Percentiles rank a stretch among this genome's conserved stretches.
Evolutionary conservation across 2,113 vertebrate genomes (phyloP).

Genomic region (Dinomys branickii): DNA sequence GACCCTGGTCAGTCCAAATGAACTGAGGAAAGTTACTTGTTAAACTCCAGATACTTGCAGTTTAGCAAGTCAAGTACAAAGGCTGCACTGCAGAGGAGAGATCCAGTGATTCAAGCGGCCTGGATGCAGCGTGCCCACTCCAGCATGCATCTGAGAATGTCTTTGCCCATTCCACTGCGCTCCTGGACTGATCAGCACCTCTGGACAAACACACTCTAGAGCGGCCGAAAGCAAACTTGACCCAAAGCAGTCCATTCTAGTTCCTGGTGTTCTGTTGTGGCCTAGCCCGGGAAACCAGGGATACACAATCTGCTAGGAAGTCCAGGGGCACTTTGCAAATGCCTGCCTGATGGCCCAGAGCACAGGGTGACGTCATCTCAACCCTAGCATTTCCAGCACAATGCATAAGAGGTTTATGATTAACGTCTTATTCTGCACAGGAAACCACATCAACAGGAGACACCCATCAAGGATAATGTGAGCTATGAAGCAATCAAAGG

Average conservation of each 20-base stretch:
- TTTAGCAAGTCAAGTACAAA: neutral
- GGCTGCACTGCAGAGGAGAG: neutral
- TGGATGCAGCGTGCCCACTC: fast-evolving
- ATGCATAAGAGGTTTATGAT: neutral
- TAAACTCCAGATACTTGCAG: constrained; percentile 48
- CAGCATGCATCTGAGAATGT: neutral
- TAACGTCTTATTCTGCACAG: neutral
- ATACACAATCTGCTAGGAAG: constrained; percentile 59
- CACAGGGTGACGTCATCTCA: constrained; percentile 3
- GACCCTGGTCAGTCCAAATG: neutral
- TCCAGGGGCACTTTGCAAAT: neutral
- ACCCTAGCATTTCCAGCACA: constrained; percentile 6
- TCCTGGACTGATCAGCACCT: neutral
- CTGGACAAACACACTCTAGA: neutral
- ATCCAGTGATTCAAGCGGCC: neutral
- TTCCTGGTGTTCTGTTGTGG: constrained; percentile 56
- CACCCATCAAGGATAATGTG: constrained; percentile 4
- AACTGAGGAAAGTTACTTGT: neutral
- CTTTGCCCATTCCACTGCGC: neutral
- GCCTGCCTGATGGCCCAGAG: constrained; percentile 2
- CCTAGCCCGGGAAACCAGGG: constrained; percentile 61
- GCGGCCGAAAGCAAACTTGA: constrained; percentile 75
- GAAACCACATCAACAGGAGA: neutral
- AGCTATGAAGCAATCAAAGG: constrained; percentile 14
- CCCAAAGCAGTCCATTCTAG: constrained; percentile 68